Conservation (phyloP, 2,797 vertebrate genomes). For the Typhlichthys subterraneus region DNA sequence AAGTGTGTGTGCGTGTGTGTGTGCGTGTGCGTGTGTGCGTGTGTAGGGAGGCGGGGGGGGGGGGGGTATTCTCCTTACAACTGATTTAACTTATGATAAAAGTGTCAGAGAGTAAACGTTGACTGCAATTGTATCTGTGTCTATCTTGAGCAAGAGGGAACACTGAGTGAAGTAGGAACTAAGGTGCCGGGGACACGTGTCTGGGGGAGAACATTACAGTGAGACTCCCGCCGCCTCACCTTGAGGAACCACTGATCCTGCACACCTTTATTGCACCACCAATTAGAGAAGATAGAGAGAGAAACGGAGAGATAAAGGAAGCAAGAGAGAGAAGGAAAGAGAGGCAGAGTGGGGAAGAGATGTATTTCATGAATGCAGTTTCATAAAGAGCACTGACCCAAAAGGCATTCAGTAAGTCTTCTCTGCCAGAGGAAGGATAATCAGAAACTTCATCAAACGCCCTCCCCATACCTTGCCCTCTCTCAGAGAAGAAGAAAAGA, state of each 20-base stretch:
- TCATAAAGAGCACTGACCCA: constrained; percentile 79
- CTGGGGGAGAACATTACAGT: constrained; percentile 49
- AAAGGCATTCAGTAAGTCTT: constrained; percentile 75
- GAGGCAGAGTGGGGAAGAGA: constrained; percentile 61
- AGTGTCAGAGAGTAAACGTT: constrained; percentile 26
- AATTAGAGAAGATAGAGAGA: constrained; percentile 70
- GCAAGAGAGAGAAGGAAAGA: constrained; percentile 51
- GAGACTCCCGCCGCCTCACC: constrained; percentile 69
- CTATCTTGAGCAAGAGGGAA: constrained; percentile 43
- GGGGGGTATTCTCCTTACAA: neutral
- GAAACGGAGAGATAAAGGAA: constrained; percentile 57
- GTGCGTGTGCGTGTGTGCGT: constrained; percentile 20
- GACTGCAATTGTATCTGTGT: constrained; percentile 1
- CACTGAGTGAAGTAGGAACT: constrained; percentile 12
- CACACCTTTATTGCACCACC: constrained; percentile 75
- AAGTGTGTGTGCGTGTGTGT: constrained; percentile 28
- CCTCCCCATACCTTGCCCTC: constrained; percentile 47
- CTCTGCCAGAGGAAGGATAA: constrained; percentile 66
- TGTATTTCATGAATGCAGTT: constrained; percentile 77
- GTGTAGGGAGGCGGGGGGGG: constrained; percentile 12
- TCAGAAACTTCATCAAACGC: constrained; percentile 73
- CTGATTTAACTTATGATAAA: constrained; percentile 7
- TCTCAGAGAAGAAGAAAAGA: constrained; percentile 20
- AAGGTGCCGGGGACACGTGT: constrained; percentile 26
- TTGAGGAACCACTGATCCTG: constrained; percentile 81